Evolutionary conservation across 2,888 invertebrate species (phyloP).

Genomic region (Noctua pronuba): DNA sequence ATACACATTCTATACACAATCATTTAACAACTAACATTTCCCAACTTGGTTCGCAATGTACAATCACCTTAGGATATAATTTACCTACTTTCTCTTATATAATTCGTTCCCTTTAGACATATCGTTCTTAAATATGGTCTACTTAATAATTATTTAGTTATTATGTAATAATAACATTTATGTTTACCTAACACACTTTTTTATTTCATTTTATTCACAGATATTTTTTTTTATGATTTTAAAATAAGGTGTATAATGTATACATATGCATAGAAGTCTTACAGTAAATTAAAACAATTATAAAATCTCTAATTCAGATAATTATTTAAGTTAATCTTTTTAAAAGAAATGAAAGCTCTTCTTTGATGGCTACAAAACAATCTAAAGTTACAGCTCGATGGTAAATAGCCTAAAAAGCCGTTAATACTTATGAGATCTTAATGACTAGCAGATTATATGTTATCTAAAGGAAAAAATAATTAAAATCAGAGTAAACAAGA

Average conservation of each 20-base stretch:
- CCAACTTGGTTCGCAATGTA: conserved; percentile 32
- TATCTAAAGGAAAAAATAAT: background rate
- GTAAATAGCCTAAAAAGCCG: background rate
- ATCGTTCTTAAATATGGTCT: conserved; percentile 35
- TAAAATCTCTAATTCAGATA: background rate
- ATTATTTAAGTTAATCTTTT: background rate
- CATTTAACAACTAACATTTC: conserved; percentile 30
- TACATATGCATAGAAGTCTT: background rate
- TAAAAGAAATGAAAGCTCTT: conserved; percentile 32
- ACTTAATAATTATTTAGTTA: conserved; percentile 20
- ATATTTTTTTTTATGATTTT: background rate
- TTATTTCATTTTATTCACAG: conserved; percentile 9
- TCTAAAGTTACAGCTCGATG: too few relatives aligned
- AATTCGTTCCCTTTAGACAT: conserved; percentile 60
- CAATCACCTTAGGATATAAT: conserved; percentile 4
- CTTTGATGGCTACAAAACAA: background rate
- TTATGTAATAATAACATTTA: conserved; percentile 20
- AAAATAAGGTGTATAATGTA: background rate
- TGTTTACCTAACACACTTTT: background rate
- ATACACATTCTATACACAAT: conserved; percentile 47
- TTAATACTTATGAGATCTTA: background rate
- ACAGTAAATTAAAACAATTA: conserved; percentile 18
- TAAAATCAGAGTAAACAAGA: background rate
- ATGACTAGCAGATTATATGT: background rate
- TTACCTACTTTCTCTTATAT: conserved; percentile 23